Evolutionary conservation across 2,797 vertebrate species (phyloP).

Genomic region (Syngnathus rostellatus): DNA sequence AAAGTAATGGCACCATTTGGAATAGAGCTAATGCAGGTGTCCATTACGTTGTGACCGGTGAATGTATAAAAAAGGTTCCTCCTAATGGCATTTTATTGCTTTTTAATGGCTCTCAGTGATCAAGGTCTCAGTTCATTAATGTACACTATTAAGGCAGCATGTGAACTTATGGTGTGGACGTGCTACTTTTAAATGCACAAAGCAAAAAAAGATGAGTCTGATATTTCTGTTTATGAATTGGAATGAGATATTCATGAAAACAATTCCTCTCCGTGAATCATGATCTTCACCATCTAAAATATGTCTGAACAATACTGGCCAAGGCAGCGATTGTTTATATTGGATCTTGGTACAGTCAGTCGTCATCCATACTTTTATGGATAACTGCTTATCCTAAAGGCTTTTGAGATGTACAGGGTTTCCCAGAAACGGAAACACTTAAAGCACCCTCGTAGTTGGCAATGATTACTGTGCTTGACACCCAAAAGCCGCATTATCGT

Average conservation of each 20-base stretch:
- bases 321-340: neutral
- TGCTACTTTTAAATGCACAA: neutral
- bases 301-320: neutral
- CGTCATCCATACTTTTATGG: neutral
- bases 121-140: constrained; percentile 1
- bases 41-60: neutral
- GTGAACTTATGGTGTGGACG: neutral
- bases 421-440: no score
- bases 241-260: neutral
- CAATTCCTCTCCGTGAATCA: neutral
- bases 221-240: neutral
- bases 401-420: no score
- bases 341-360: neutral
- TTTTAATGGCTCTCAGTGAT: constrained; percentile 2
- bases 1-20: neutral
- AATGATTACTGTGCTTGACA: no score
- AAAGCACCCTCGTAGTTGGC: no score
- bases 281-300: neutral
- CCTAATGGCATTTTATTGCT: constrained; percentile 1
- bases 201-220: neutral
- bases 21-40: neutral
- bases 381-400: no score
- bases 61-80: neutral
- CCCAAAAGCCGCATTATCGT: no score
- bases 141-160: constrained; percentile 4